Base-by-base conservation (phyloP, 2,888 invertebrate genomes). In the Lochmaea crataegi region DNA sequence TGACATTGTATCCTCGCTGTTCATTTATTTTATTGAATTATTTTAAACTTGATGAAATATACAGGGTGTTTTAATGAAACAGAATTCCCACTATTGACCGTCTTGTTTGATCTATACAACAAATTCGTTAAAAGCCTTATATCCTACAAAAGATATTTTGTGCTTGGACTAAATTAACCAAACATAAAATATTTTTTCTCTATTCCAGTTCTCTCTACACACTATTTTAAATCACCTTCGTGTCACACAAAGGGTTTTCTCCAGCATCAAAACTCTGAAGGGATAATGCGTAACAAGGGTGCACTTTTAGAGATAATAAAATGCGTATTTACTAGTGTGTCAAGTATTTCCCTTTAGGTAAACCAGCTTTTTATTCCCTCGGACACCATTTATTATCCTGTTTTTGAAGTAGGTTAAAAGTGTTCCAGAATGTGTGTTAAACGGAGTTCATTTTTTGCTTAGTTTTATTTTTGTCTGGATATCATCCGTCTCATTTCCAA, bases 291-390 rank as follows among this genome's bases (percentile, higher is more conserved):
- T 38, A n/a, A 38, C 60, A 60, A 38, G 60, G 60, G 60, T 60
- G 16, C 60, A 60, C 60, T n/a, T n/a, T n/a, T n/a, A n/a, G n/a
- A 60, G 60, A 60, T 60, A 60, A 32, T 38, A 41, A 38, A 60
- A 60, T 60, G 41, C 38, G 60, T 57, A 57, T 60, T 60, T 41
- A 60, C 32, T 60, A 7, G 10, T 14, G 2, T 14, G 38, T 16
- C 12, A 38, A 14, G 32, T 60, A 32, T 38, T 41, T 60, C 9
- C 32, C 32, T 60, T 41, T 38, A 38, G 60, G 10, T 38, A 16
- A 60, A 60, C 60, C 32, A n/a, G 6, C 14, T n/a, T 38, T 60
- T 60, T n/a, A 38, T 26, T 60, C 41, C 60, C 60, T 16, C 4
- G n/a, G 41, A 48, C 4, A 48, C 14, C 14, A 48, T 48, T 48